Evolutionary conservation across 2,113 vertebrate genomes (phyloP).

Genomic region (Microcebus griseorufus): DNA sequence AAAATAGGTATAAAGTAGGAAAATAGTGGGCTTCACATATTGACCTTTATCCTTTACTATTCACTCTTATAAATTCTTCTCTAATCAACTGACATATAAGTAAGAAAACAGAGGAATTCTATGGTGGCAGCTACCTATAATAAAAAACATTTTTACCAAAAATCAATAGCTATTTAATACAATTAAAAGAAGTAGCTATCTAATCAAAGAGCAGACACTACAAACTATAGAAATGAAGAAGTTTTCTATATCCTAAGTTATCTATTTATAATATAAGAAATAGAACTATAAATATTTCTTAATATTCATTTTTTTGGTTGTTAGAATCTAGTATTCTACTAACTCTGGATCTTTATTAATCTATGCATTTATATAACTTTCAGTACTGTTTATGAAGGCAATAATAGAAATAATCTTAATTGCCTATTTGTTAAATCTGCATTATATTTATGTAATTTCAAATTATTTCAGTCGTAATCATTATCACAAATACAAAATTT

Average conservation of each 20-base stretch:
- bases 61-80: background rate
- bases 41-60: background rate
- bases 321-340: background rate
- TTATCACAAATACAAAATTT: background rate
- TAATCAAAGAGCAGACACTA: background rate
- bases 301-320: background rate
- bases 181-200: background rate
- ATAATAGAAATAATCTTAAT: background rate
- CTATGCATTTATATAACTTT: background rate
- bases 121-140: background rate
- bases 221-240: background rate
- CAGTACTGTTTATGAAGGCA: background rate
- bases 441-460: background rate
- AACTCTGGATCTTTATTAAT: background rate
- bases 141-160: background rate
- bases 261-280: background rate
- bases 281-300: background rate
- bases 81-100: background rate
- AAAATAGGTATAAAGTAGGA: background rate
- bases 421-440: background rate
- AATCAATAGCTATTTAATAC: background rate
- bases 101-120: background rate
- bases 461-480: slow-evolving; percentile 22
- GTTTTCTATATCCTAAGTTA: background rate
- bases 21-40: background rate